phyloP scores from a whole-genome alignment of 2,888 invertebrate genomes.

The Poecilobothrus nobilitatus region DNA sequence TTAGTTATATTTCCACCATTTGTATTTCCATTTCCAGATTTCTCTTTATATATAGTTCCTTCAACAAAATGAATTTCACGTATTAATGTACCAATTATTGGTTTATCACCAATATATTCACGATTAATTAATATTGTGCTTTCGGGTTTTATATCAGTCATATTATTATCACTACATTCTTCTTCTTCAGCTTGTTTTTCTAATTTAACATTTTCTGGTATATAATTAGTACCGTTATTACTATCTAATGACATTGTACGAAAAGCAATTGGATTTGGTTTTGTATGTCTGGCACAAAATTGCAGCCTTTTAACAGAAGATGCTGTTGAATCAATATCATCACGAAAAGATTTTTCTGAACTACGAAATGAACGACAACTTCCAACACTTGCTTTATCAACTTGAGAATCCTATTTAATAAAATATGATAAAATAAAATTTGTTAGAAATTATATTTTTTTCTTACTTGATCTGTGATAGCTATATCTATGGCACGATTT shows the following conservation, averaged over 20 bases:
- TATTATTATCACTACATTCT: constrained; percentile 16
- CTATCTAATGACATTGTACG: constrained; percentile 29
- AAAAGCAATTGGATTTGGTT: constrained; percentile 27
- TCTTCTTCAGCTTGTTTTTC: constrained; percentile 28
- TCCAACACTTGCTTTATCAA: constrained; percentile 31
- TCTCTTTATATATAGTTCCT: neutral
- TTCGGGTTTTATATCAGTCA: neutral
- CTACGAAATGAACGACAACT: constrained; percentile 31
- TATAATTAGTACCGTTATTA: constrained; percentile 29
- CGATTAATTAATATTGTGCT: neutral
- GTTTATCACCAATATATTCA: neutral
- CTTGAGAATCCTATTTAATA: constrained; percentile 26
- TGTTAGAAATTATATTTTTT: neutral
- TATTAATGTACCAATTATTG: neutral
- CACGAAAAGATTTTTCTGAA: constrained; percentile 29
- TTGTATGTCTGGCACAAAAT: constrained; percentile 27
- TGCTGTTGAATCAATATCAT: constrained; percentile 27
- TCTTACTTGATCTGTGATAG: constrained; percentile 28
- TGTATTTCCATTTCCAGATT: neutral
- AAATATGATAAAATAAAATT: constrained; percentile 10
- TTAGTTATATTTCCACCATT: neutral
- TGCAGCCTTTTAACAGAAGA: constrained; percentile 26
- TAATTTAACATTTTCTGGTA: constrained; percentile 29
- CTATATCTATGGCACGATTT: neutral
- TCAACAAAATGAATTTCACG: neutral